Conservation (phyloP, 2,888 invertebrate genomes). For the Harpagoxenus sublaevis region DNA sequence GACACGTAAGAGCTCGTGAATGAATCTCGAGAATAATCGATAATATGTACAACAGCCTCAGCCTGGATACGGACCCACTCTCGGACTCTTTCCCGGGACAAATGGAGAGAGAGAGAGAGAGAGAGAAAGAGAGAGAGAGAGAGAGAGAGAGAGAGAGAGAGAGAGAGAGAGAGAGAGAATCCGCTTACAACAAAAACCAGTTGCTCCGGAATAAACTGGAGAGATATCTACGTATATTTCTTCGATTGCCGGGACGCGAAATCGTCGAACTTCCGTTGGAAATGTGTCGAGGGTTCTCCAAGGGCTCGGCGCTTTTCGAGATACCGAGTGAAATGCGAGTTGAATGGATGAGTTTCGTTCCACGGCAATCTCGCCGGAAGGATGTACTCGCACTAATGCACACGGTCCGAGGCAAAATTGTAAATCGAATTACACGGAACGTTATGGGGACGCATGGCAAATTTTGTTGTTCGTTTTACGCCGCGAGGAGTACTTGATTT, state of each 20-base stretch:
- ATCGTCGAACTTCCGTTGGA: constrained; percentile 64
- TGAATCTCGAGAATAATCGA: constrained; percentile 75
- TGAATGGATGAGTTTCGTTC: constrained; percentile 44
- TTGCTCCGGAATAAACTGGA: constrained; percentile 74
- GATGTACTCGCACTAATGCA: constrained; percentile 40
- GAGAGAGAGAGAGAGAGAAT: constrained; percentile 47
- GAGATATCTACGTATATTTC: constrained; percentile 58
- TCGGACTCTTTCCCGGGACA: constrained; percentile 61
- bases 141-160: too few species aligned
- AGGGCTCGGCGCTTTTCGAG: constrained; percentile 34
- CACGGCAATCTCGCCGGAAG: constrained; percentile 25
- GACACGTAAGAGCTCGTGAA: constrained; percentile 73
- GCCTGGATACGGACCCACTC: constrained; percentile 63
- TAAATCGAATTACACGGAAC: constrained; percentile 39
- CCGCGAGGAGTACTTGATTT: constrained; percentile 13
- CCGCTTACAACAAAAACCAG: constrained; percentile 75
- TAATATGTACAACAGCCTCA: constrained; percentile 74
- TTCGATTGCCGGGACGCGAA: constrained; percentile 59
- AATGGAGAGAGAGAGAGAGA: constrained; percentile 55
- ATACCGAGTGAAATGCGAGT: constrained; percentile 8
- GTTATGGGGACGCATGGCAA: constrained; percentile 1
- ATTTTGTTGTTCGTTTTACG: constrained; percentile 42
- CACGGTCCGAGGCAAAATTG: constrained; percentile 40
- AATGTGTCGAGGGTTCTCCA: constrained; percentile 44
- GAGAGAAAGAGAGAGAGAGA: too few species aligned